A percentile compares a stretch with the other conserved stretches of the same genome.
These are phyloP conservation scores for Omphaloscelis lunosa DNA, from an alignment of 2,888 invertebrate species.

Conservation along the genomic window DNA sequence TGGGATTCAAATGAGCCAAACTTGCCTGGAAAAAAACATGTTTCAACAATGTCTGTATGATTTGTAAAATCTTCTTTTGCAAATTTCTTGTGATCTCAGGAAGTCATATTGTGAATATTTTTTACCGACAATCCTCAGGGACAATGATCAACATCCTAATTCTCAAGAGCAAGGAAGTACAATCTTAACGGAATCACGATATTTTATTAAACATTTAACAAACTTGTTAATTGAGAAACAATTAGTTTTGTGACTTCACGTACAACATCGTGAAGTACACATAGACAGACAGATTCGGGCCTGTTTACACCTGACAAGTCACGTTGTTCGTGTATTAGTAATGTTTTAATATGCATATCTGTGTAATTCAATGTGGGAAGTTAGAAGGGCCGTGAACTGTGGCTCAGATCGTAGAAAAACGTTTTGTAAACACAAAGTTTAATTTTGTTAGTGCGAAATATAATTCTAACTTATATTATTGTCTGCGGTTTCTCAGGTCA, in stretches of 20 bases:
- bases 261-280: slow-evolving; percentile 30
- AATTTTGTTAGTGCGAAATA: slow-evolving; percentile 28
- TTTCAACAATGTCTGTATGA: background rate
- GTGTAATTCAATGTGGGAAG: slow-evolving; percentile 63
- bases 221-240: slow-evolving; percentile 47
- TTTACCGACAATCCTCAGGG: slow-evolving; percentile 23
- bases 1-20: too few species aligned
- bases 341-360: slow-evolving; percentile 52
- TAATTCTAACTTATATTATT: background rate
- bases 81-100: slow-evolving; percentile 1
- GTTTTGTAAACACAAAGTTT: background rate
- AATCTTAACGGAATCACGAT: slow-evolving; percentile 50
- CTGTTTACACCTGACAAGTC: slow-evolving; percentile 44
- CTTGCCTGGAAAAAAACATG: background rate
- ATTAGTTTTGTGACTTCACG: slow-evolving; percentile 54
- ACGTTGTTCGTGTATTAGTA: slow-evolving; percentile 51
- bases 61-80: slow-evolving; percentile 5
- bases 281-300: slow-evolving; percentile 20
- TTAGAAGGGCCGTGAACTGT: slow-evolving; percentile 57
- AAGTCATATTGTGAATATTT: slow-evolving; percentile 25
- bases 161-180: slow-evolving; percentile 50
- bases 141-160: background rate
- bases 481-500: background rate
- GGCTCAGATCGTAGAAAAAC: slow-evolving; percentile 3
- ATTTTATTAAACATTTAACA: slow-evolving; percentile 33